Conservation (phyloP, 2,888 invertebrate species). For the Litoditis marina region DNA sequence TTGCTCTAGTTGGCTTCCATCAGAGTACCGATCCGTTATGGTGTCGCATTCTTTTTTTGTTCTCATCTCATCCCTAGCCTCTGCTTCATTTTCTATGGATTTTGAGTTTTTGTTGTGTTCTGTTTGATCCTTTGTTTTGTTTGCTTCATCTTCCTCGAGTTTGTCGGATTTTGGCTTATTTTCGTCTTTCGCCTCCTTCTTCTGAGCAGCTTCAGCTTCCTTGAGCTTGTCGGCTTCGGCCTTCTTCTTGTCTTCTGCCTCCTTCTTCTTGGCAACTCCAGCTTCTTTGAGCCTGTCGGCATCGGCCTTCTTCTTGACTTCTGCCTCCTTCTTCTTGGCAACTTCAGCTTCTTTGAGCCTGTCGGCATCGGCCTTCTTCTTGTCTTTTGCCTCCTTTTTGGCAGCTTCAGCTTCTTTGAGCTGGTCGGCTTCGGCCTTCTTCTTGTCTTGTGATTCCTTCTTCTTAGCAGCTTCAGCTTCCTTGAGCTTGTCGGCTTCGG, state of each 20-base stretch:
- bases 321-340: not conserved
- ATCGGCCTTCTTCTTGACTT: not conserved
- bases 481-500: not conserved
- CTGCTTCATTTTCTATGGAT: not conserved
- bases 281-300: conserved; percentile 7
- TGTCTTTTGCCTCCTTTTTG: not conserved
- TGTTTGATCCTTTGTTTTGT: conserved; percentile 9
- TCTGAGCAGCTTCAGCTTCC: conserved; percentile 4
- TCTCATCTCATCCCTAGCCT: conserved; percentile 1
- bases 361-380: not conserved
- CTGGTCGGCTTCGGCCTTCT: not conserved
- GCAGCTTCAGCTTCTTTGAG: not conserved
- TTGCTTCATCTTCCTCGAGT: conserved; percentile 5
- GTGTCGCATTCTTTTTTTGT: conserved; percentile 9
- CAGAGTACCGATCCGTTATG: too few relatives aligned
- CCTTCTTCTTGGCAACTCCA: not conserved
- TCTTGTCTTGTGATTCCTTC: not conserved
- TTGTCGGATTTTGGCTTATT: conserved; percentile 18
- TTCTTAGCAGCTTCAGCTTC: conserved; percentile 6
- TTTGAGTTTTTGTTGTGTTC: conserved; percentile 4
- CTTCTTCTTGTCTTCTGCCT: not conserved
- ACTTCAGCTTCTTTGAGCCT: conserved; percentile 3
- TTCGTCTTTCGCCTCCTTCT: conserved; percentile 11
- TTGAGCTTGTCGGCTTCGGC: not conserved
- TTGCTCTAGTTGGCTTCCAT: too few relatives aligned